Conservation (phyloP, 92 coral and sea anemone species). For the Porites cylindrica region DNA sequence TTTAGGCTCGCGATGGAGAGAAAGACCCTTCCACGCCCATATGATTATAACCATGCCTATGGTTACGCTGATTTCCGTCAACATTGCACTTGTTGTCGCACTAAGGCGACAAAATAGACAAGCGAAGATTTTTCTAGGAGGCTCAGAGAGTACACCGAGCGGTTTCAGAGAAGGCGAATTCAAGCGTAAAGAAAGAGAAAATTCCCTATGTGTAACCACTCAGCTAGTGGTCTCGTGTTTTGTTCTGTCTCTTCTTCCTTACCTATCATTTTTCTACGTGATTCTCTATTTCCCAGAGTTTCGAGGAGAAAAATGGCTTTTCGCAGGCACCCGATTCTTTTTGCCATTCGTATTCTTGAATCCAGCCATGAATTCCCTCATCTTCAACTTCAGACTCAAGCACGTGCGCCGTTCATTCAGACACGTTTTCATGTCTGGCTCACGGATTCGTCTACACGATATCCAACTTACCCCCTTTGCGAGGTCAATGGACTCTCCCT, state of each 20-base stretch:
- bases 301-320: background rate
- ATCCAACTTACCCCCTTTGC: background rate
- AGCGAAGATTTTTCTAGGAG: background rate
- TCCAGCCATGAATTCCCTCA: background rate
- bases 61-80: background rate
- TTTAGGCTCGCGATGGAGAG: background rate
- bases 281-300: background rate
- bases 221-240: slow-evolving; percentile 4
- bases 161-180: background rate
- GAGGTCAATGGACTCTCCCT: background rate
- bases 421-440: slow-evolving; percentile 11
- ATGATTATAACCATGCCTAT: background rate
- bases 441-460: background rate
- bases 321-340: background rate
- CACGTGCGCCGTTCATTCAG: slow-evolving; percentile 14
- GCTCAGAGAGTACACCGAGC: background rate
- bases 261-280: background rate
- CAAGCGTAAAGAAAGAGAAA: slow-evolving; percentile 3
- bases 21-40: background rate
- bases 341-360: background rate
- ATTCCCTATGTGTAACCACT: background rate
- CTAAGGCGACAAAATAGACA: background rate
- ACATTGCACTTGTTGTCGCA: background rate
- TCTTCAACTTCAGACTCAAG: slow-evolving; percentile 10
- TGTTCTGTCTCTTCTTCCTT: background rate